Conservation (phyloP, 1,140 invertebrate genomes). For the Charaxes varanes region DNA sequence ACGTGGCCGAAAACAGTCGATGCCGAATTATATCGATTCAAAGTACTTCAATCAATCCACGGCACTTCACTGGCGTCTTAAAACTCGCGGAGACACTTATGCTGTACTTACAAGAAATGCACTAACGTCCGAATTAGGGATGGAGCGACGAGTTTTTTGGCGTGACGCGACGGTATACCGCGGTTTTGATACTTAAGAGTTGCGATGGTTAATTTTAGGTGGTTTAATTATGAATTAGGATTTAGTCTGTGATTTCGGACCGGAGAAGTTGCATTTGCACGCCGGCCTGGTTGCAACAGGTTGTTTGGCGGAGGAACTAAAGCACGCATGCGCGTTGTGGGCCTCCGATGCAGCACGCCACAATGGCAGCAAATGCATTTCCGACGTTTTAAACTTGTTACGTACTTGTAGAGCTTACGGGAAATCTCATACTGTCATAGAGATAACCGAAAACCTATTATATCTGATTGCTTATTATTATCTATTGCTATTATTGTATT, state of each 20-base stretch:
- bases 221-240: conserved; percentile 25
- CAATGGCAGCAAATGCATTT: conserved; percentile 31
- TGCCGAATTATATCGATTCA: conserved; percentile 27
- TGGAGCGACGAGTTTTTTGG: background rate
- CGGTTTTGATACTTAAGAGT: background rate
- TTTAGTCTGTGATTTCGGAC: conserved; percentile 46
- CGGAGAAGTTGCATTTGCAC: conserved; percentile 64
- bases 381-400: conserved; percentile 2
- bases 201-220: conserved; percentile 3
- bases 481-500: no score
- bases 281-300: conserved; percentile 65
- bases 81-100: conserved; percentile 38
- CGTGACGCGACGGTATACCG: background rate
- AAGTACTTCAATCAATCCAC: conserved; percentile 33
- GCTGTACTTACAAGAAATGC: conserved; percentile 38
- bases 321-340: conserved; percentile 43
- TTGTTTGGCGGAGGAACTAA: conserved; percentile 49
- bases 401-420: no score
- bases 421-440: no score
- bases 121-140: conserved; percentile 12
- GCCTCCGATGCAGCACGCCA: conserved; percentile 44
- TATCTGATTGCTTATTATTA: no score
- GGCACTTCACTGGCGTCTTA: conserved; percentile 47
- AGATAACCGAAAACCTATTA: no score
- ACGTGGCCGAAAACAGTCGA: no score